Base-by-base conservation (phyloP, 2,113 vertebrate genomes). In the Lethenteron reissneri region DNA sequence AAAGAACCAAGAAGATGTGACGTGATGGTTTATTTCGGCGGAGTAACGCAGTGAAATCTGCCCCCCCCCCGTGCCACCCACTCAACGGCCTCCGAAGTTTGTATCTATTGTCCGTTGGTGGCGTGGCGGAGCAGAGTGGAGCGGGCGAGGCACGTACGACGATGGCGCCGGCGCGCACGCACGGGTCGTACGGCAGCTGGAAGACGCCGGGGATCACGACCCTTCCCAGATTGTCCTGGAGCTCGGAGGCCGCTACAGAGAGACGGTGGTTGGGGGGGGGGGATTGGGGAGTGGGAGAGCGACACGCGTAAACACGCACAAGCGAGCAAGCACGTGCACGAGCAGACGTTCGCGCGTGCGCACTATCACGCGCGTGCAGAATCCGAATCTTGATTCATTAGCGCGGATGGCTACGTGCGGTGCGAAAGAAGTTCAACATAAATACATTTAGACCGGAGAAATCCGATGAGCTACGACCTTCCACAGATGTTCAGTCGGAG, bases 101-200 rank as follows among this genome's bases (percentile, higher is more conserved):
- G 25, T 2, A 17, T n/a, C 25, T 68, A 10, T 68, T 68, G 64
- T 10, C 64, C n/a, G 25, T n/a, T 10, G 25, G 25, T 25, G 9
- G 11, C 25, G n/a, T 11, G n/a, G 64, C 4, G 60, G 25, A 9
- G 64, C 14, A 7, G 25, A 9, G 25, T 68, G 11, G n/a, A 17
- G 64, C 25, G 64, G 64, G 25, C 9, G 64, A 25, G n/a, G 71
- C 58, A 77, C 82, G 79, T 81, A 96, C 95, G 84, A 94, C 80
- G 70, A 99, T 77, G 1, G 82, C 75, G 74, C 95, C 95, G n/a
- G 95, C 95, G 80, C 87, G 83, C 13, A 99, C 79, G 12, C 90
- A 87, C 41, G 92, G 95, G 73, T 99, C 92, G 73, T 97, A 96
- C 0, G 92, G 95, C 64, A 99, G 89, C 79, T 84, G 84, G 75